phyloP scores from a whole-genome alignment of 2,113 vertebrate genomes.

The Prinia subflava region DNA sequence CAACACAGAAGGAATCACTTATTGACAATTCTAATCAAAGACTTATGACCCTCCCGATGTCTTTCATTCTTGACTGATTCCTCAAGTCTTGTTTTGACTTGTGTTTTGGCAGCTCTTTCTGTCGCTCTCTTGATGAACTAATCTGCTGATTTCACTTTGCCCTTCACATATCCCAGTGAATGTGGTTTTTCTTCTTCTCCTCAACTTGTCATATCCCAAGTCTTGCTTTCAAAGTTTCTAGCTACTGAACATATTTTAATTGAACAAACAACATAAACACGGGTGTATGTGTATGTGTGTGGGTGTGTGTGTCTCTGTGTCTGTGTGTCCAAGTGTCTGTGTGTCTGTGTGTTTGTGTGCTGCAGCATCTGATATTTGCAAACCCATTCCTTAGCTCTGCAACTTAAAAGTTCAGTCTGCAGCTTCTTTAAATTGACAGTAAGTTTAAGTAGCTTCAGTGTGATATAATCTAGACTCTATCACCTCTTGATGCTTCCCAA shows the following conservation, averaged over 20 bases:
- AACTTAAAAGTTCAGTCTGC: not conserved
- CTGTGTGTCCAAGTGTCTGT: not conserved
- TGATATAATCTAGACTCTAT: not conserved
- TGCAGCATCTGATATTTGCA: not conserved
- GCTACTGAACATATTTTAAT: not conserved
- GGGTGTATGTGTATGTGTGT: no score
- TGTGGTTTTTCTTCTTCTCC: not conserved
- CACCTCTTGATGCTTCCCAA: not conserved
- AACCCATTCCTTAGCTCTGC: not conserved
- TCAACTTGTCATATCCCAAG: not conserved
- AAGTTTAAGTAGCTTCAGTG: not conserved
- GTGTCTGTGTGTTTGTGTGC: not conserved
- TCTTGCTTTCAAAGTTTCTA: not conserved
- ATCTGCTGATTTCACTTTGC: not conserved
- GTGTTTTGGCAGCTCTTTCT: not conserved
- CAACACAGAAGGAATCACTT: not conserved
- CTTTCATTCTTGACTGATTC: not conserved
- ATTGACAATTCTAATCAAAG: slow-evolving; percentile 22
- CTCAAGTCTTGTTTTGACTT: not conserved
- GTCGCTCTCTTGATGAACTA: not conserved
- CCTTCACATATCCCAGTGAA: not conserved
- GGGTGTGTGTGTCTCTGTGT: not conserved
- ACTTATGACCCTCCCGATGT: not conserved
- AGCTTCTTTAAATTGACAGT: not conserved
- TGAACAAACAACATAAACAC: fast-evolving